These are phyloP conservation scores for Notospermus geniculatus DNA, from an alignment of 1,140 invertebrate species.

Conservation along the genomic window DNA sequence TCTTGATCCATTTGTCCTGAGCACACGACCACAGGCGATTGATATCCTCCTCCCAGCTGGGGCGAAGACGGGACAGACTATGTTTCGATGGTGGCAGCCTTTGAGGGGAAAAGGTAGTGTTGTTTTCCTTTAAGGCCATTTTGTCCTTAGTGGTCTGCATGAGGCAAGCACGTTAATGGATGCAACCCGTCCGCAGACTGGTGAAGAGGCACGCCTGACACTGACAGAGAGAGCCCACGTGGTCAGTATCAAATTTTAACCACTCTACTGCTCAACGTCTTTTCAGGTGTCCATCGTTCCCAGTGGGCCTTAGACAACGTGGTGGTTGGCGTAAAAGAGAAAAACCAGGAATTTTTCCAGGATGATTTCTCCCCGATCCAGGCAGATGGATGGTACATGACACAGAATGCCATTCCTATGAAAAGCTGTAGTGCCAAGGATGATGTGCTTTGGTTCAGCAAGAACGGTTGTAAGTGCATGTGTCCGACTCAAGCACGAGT, in stretches of 20 bases:
- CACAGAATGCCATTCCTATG: slow-evolving; percentile 48
- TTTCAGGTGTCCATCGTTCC: slow-evolving; percentile 45
- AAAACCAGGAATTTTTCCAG: slow-evolving; percentile 45
- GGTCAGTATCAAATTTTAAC: too few relatives aligned
- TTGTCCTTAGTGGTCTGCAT: too few relatives aligned
- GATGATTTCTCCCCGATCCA: slow-evolving; percentile 51
- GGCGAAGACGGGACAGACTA: slow-evolving; percentile 50
- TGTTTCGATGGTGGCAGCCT: slow-evolving; percentile 58
- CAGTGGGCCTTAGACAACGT: slow-evolving; percentile 56
- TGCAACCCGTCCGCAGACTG: too few relatives aligned
- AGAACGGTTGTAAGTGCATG: slow-evolving; percentile 35
- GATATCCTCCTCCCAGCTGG: slow-evolving; percentile 45
- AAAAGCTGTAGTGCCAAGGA: slow-evolving; percentile 45
- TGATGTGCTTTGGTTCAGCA: slow-evolving; percentile 50
- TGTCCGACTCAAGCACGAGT: too few relatives aligned
- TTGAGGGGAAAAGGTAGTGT: slow-evolving; percentile 51
- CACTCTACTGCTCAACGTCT: too few relatives aligned
- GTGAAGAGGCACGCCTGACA: too few relatives aligned
- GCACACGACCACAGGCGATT: slow-evolving; percentile 39
- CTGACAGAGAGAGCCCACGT: too few relatives aligned
- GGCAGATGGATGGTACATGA: slow-evolving; percentile 51
- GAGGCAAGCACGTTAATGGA: too few relatives aligned
- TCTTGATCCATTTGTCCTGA: slow-evolving; percentile 45
- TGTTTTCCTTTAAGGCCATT: slow-evolving; percentile 52
- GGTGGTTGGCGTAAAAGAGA: slow-evolving; percentile 52